phyloP scores from a whole-genome alignment of 35 echinoderm and acorn worm genomes.

The Strongylocentrotus purpuratus region DNA sequence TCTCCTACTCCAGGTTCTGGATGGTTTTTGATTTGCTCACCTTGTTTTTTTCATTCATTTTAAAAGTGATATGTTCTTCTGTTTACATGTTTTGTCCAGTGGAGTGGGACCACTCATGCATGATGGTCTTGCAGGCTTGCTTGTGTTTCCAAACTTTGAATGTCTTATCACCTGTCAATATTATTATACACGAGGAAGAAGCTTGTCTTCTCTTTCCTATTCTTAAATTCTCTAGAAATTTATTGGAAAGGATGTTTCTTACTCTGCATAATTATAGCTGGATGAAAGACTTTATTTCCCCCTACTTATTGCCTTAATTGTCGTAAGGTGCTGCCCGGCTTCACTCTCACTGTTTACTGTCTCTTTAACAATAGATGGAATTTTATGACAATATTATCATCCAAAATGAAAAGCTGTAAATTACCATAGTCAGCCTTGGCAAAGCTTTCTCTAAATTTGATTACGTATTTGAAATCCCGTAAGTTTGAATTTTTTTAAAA shows the following conservation, averaged over 20 bases:
- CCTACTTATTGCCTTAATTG: not conserved
- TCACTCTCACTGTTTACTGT: not conserved
- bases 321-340: not conserved
- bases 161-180: not conserved
- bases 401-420: not conserved
- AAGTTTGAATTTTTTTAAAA: not conserved
- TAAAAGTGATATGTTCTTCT: not conserved
- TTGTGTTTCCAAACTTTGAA: slow-evolving; percentile 34
- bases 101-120: slow-evolving; percentile 47
- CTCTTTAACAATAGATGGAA: not conserved
- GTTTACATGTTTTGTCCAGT: not conserved
- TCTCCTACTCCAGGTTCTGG: not conserved
- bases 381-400: not conserved
- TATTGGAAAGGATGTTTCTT: not conserved
- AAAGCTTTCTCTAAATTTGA: not conserved
- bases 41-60: slow-evolving; percentile 19
- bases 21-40: not conserved
- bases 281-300: not conserved
- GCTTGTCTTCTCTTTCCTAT: not conserved
- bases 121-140: slow-evolving; percentile 55
- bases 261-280: not conserved
- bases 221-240: not conserved
- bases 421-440: not conserved
- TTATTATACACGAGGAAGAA: not conserved
- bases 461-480: not conserved